phyloP scores from a whole-genome alignment of 2,797 vertebrate genomes.

The Arrhamphus sclerolepis region DNA sequence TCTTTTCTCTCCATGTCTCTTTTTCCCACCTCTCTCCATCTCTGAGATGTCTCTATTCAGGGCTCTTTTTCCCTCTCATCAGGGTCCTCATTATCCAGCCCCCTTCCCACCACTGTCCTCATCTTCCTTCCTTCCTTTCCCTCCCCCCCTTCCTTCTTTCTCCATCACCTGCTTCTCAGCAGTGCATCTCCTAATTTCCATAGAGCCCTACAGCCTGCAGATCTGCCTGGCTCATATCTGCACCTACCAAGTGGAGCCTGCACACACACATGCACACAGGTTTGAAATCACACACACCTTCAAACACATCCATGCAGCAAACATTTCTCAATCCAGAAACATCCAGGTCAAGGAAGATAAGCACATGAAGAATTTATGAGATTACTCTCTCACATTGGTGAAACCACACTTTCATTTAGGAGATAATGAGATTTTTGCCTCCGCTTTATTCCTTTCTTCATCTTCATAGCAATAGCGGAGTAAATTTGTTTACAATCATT shows the following conservation, averaged over 20 bases:
- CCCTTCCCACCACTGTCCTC: neutral
- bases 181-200: constrained; percentile 67
- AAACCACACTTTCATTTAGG: constrained; percentile 32
- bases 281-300: constrained; percentile 11
- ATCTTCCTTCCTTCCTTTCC: constrained; percentile 14
- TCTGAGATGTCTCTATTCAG: constrained; percentile 54
- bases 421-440: constrained; percentile 43
- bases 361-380: constrained; percentile 43
- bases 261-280: neutral
- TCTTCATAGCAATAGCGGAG: constrained; percentile 33
- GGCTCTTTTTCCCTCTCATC: constrained; percentile 62
- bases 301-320: constrained; percentile 20
- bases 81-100: constrained; percentile 67
- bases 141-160: constrained; percentile 27
- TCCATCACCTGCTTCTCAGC: constrained; percentile 67
- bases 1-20: constrained; percentile 2
- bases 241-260: constrained; percentile 7
- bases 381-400: constrained; percentile 9
- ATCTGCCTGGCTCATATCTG: constrained; percentile 40
- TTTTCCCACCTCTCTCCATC: constrained; percentile 23
- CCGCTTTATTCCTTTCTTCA: constrained; percentile 26
- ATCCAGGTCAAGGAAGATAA: constrained; percentile 42
- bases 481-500: constrained; percentile 51
- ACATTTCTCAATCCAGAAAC: constrained; percentile 20
- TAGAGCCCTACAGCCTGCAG: constrained; percentile 56